Evolutionary conservation across 2,888 invertebrate genomes (phyloP).

Genomic region (Andrena praecox): DNA sequence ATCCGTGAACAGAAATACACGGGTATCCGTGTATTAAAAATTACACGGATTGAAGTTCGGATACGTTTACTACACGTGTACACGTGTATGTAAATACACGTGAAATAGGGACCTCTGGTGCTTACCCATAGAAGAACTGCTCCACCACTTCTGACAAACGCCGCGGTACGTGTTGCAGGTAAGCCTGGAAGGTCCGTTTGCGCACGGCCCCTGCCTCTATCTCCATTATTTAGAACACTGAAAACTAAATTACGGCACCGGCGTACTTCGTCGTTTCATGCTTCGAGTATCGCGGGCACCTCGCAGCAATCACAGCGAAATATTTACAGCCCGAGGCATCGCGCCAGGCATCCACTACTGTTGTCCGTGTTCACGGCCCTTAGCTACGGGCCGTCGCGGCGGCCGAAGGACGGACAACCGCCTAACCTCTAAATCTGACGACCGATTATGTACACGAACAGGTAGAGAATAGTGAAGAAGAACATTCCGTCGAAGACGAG

Average conservation of each 20-base stretch:
- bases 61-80: no score
- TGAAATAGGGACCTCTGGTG: background rate
- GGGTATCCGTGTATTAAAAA: no score
- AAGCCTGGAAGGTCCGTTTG: constrained; percentile 11
- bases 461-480: constrained; percentile 46
- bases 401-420: constrained; percentile 6
- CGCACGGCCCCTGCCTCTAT: constrained; percentile 39
- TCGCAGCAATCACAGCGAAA: background rate
- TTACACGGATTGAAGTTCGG: no score
- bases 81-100: no score
- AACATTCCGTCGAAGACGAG: constrained; percentile 41
- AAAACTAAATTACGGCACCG: constrained; percentile 34
- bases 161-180: constrained; percentile 75
- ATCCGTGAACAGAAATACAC: no score
- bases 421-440: constrained; percentile 61
- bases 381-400: constrained; percentile 2
- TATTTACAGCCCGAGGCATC: background rate
- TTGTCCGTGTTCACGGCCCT: constrained; percentile 19
- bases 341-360: constrained; percentile 4
- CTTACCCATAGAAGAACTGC: constrained; percentile 79
- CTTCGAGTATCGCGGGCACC: constrained; percentile 10
- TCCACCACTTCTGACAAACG: constrained; percentile 77
- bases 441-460: constrained; percentile 41
- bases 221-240: constrained; percentile 52
- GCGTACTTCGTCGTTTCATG: constrained; percentile 4